Evolutionary conservation across 2,113 vertebrate genomes (phyloP).

Genomic region (Archocentrus centrarchus): DNA sequence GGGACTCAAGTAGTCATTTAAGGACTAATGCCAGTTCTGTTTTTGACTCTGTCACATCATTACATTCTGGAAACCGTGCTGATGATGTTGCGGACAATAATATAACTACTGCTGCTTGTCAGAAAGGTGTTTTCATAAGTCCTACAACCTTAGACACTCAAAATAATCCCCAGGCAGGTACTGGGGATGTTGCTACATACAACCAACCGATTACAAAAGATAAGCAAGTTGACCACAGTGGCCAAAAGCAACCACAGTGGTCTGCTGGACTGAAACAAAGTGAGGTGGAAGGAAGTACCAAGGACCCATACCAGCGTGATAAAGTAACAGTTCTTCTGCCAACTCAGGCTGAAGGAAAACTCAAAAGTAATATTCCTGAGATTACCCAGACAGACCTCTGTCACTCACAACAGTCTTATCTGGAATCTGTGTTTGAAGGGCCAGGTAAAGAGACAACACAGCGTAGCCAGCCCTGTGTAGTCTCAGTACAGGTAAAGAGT

Average conservation of each 20-base stretch:
- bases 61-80: slow-evolving; percentile 74
- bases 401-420: slow-evolving; percentile 46
- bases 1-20: slow-evolving; percentile 77
- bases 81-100: slow-evolving; percentile 77
- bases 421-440: slow-evolving; percentile 58
- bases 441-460: slow-evolving; percentile 34
- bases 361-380: slow-evolving; percentile 56
- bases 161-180: slow-evolving; percentile 83
- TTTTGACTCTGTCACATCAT: slow-evolving; percentile 78
- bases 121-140: slow-evolving; percentile 75
- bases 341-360: slow-evolving; percentile 70
- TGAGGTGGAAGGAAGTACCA: slow-evolving; percentile 81
- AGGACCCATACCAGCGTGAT: slow-evolving; percentile 82
- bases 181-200: slow-evolving; percentile 78
- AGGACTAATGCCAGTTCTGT: slow-evolving; percentile 78
- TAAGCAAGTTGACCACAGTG: slow-evolving; percentile 61
- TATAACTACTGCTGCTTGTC: slow-evolving; percentile 74
- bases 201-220: slow-evolving; percentile 66
- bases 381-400: slow-evolving; percentile 61
- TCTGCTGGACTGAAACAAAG: slow-evolving; percentile 69
- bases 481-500: slow-evolving; percentile 73
- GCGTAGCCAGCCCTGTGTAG: slow-evolving; percentile 26
- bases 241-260: slow-evolving; percentile 58
- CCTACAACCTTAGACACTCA: slow-evolving; percentile 78
- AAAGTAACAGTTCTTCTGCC: slow-evolving; percentile 84